phyloP scores from a whole-genome alignment of 2,113 vertebrate genomes.

The Pantherophis guttatus region DNA sequence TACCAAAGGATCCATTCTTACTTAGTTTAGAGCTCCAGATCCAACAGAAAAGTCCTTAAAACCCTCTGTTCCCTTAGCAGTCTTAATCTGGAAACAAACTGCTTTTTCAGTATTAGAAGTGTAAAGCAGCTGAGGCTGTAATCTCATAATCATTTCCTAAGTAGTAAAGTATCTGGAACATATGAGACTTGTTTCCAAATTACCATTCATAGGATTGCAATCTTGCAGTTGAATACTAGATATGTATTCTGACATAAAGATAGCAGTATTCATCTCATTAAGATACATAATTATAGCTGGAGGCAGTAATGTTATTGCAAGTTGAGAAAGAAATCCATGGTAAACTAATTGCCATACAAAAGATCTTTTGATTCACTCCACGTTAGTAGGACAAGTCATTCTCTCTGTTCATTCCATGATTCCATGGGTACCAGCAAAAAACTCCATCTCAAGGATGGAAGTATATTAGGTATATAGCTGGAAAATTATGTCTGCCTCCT shows the following conservation, averaged over 20 bases:
- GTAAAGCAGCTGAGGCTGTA: not conserved
- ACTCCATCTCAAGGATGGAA: not conserved
- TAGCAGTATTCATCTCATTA: not conserved
- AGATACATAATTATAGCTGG: not conserved
- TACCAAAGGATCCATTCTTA: slow-evolving; percentile 26
- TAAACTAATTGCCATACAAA: not conserved
- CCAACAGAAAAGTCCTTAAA: slow-evolving; percentile 38
- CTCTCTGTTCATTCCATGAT: not conserved
- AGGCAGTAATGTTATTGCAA: not conserved
- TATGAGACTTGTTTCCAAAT: not conserved
- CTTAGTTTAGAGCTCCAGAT: slow-evolving; percentile 23
- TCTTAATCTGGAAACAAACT: slow-evolving; percentile 10
- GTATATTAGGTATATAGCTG: not conserved
- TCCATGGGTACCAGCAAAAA: not conserved
- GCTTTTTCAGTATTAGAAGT: not conserved
- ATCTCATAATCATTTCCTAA: not conserved
- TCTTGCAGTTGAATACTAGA: not conserved
- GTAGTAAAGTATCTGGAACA: not conserved
- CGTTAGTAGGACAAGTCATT: not conserved
- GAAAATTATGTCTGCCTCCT: not conserved
- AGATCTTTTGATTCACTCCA: not conserved
- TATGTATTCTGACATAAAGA: not conserved
- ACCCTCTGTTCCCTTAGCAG: not conserved
- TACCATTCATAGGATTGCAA: not conserved
- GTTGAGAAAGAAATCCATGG: not conserved